Evolutionary conservation across 1,140 invertebrate species (phyloP).

Genomic region (Homarus americanus): DNA sequence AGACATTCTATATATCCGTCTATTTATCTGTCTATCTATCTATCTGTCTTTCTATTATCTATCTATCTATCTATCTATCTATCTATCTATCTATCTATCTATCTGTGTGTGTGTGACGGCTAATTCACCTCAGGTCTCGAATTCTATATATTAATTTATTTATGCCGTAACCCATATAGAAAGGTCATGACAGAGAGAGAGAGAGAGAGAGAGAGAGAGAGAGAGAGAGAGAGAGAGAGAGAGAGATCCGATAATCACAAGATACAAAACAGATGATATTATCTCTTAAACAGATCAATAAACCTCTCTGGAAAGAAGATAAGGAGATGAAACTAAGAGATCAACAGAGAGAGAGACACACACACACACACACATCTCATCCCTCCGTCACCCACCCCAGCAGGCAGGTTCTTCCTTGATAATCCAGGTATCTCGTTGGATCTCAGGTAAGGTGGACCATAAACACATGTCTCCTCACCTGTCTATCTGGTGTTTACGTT

Average conservation of each 20-base stretch:
- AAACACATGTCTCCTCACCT: neutral
- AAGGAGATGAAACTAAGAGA: neutral
- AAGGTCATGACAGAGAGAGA: slow-evolving; percentile 14
- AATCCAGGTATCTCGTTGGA: neutral
- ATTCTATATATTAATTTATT: neutral
- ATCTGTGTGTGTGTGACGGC: neutral
- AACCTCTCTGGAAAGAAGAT: too few species aligned
- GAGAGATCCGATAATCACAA: neutral
- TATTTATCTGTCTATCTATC: neutral
- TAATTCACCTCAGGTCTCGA: neutral
- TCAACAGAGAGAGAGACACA: neutral
- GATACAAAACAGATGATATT: too few species aligned
- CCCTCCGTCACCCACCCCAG: too few species aligned
- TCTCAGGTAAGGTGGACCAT: neutral
- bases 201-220: slow-evolving; percentile 31
- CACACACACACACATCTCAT: neutral
- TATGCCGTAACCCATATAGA: neutral
- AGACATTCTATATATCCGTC: too few species aligned
- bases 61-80: neutral
- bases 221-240: slow-evolving; percentile 34
- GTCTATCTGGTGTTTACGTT: too few species aligned
- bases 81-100: neutral
- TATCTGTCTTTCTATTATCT: neutral
- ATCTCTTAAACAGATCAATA: too few species aligned
- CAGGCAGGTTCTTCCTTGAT: neutral